Evolutionary conservation across 2,888 invertebrate genomes (phyloP).

Genomic region (Pachydiplax longipennis): DNA sequence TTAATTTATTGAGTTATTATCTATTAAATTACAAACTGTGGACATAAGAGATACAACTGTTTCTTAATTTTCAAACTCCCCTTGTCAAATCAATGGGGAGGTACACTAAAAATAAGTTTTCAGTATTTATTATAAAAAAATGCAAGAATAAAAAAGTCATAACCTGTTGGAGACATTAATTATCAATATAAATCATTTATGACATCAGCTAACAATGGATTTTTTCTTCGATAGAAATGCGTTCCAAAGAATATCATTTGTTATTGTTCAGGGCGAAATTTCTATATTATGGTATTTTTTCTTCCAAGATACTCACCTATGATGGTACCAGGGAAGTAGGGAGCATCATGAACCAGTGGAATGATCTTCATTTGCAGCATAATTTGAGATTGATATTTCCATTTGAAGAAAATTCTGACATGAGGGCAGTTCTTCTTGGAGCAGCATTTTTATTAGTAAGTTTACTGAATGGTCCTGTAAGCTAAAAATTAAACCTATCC

Average conservation of each 20-base stretch:
- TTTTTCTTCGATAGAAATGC: too few relatives aligned
- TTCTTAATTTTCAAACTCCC: not conserved
- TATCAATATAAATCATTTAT: too few relatives aligned
- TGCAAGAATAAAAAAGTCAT: too few relatives aligned
- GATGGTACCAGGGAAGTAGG: constrained; percentile 71
- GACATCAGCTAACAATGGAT: too few relatives aligned
- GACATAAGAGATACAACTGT: not conserved
- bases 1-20: not conserved
- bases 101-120: too few relatives aligned
- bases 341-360: constrained; percentile 76
- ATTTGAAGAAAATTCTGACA: constrained; percentile 70
- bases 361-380: constrained; percentile 72
- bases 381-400: constrained; percentile 80
- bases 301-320: constrained; percentile 63
- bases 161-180: too few relatives aligned
- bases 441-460: constrained; percentile 84
- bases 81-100: too few relatives aligned
- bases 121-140: too few relatives aligned
- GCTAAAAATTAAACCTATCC: too few relatives aligned
- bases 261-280: not conserved
- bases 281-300: constrained; percentile 48
- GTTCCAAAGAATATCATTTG: not conserved
- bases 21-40: not conserved
- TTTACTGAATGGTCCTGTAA: constrained; percentile 45
- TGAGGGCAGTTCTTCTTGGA: constrained; percentile 82